Evolutionary conservation across 2,888 invertebrate genomes (phyloP), one percentile per base, ranked within the genome.

Genomic region (Lacanobia wlatinum): DNA sequence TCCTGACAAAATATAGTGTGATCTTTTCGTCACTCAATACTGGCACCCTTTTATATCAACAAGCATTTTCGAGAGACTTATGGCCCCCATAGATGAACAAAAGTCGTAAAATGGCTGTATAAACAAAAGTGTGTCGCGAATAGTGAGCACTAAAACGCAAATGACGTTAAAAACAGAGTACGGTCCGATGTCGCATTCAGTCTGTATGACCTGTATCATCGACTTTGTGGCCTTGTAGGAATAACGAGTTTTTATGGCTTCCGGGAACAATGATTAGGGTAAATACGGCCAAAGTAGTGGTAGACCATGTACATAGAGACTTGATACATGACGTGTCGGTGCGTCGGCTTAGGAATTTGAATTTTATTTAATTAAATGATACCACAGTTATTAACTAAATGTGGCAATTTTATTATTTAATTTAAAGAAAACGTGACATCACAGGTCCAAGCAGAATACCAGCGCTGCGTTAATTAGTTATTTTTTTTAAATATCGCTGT

Each of bases 141-240:
- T 79, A 80, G 83, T 66, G 43, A 43, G 68, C 53, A 78, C 74
- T 80, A 83, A 80, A 83, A 74, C 80, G 69, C 80, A 80, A 80
- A 80, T 80, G 80, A 79, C 74, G 83, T 79, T 79, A 80, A 73
- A 73, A 65, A 68, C 50, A 64, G 73, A 73, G 83, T 68, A 68
- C 60, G 65, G 74, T 76, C n/a, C 61, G 12, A 38, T 46, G 65
- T 71, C 18, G 28, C 43, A 40, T 55, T 43, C 28, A 28, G 50
- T n/a, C 53, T 50, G 28, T 28, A 28, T 38, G n/a, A n/a, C n/a
- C n/a, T n/a, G 48, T 55, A 58, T 64, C 60, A 68, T 78, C 53
- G 62, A 60, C 40, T 10, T 53, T 53, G 56, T 53, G 61, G 40
- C 52, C 63, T 52, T 64, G 70, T 1, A 28, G 34, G 18, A 9